Conservation (phyloP, 2,888 invertebrate genomes). For the Thera britannica region DNA sequence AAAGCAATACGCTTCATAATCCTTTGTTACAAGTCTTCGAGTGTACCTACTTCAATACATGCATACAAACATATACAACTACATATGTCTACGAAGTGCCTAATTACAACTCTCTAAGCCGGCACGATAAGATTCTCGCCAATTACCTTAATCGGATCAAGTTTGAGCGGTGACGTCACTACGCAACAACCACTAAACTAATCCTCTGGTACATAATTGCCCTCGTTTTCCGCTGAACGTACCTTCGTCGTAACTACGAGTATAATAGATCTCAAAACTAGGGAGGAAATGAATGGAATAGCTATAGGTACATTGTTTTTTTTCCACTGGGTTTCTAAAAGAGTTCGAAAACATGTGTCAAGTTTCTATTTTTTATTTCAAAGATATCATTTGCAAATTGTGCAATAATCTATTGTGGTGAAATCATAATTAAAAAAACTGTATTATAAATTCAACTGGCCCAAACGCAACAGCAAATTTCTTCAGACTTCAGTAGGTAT, state of each 20-base stretch:
- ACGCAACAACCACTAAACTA: conserved; percentile 79
- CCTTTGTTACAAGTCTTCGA: too few species aligned
- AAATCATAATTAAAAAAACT: too few species aligned
- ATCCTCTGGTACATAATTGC: conserved; percentile 74
- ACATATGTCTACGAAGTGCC: conserved; percentile 22
- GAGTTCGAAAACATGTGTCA: too few species aligned
- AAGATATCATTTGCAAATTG: too few species aligned
- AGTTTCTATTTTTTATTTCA: too few species aligned
- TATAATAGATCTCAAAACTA: neutral
- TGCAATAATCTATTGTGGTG: too few species aligned
- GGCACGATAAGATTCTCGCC: conserved; percentile 73
- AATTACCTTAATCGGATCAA: conserved; percentile 83
- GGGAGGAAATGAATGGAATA: neutral
- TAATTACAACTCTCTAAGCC: conserved; percentile 52
- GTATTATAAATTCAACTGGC: too few species aligned
- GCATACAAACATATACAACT: neutral
- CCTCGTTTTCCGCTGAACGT: conserved; percentile 51
- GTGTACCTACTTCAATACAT: too few species aligned
- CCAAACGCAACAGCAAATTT: too few species aligned
- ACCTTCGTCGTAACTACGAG: conserved; percentile 2
- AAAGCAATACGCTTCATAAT: too few species aligned
- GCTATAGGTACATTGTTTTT: neutral
- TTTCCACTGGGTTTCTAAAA: too few species aligned
- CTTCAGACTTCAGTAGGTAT: neutral
- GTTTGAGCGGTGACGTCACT: conserved; percentile 73